Base-by-base conservation (phyloP, 1,140 invertebrate genomes). In the Drosophila busckii region DNA sequence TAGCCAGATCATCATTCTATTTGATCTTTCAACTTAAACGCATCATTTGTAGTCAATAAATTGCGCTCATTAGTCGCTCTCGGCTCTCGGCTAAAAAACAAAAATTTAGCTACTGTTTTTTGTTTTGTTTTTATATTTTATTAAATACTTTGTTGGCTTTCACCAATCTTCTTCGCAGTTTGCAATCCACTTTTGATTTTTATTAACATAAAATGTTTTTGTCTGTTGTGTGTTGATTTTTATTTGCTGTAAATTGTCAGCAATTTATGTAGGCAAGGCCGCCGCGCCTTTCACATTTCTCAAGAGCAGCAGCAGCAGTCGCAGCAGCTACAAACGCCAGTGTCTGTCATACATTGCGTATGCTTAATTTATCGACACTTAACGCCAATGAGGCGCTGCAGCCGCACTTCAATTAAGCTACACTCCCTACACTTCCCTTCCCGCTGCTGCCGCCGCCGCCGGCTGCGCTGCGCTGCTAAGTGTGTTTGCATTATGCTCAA, bases 171-270 rank as follows among this genome's bases (percentile, higher is more conserved):
- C 13, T 32, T 22, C n/a, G 17, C 4, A 4, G 34, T 12, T 44
- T 8, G 42, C n/a, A 13, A 7, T 46, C 55, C 45, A 73, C 69
- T 80, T 53, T 82, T 80, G n/a, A 66, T 66, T 82, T 80, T 75
- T 70, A 82, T 82, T 76, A 67, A 75, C 76, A 82, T 83, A 82
- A 82, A 82, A 82, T 83, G 70, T 82, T 83, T 82, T n/a, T n/a
- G n/a, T n/a, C n/a, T n/a, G n/a, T n/a, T n/a, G n/a, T 82, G 76
- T 82, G 70, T 82, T 83, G 75, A 83, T 82, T 82, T 82, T 82
- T 82, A 80, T 80, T 54, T 40, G 67, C 61, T 58, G 56, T 83
- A 82, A 82, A 82, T 83, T 83, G 75, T 67, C 61, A 40, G 48
- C 44, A 82, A 75, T 80, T 82, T 80, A 80, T 80, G 61, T 59